phyloP scores from a whole-genome alignment of 2,888 invertebrate species.

The Ligdia adustata region DNA sequence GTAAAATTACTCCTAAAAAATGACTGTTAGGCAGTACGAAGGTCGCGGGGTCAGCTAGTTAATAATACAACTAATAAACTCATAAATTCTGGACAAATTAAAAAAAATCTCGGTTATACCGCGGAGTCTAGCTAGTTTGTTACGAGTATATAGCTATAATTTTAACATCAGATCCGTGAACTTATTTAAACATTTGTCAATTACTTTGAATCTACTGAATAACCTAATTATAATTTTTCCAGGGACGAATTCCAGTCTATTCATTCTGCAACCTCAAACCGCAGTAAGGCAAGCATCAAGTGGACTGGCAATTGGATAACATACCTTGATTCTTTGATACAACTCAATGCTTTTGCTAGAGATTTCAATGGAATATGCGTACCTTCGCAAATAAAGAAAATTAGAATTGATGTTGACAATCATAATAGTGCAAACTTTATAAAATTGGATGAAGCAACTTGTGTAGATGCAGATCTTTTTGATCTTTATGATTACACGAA shows the following conservation, averaged over 20 bases:
- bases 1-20: too few species aligned
- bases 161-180: too few species aligned
- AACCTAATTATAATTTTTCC: too few species aligned
- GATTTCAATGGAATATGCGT: conserved; percentile 40
- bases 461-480: conserved; percentile 33
- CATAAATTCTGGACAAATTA: too few species aligned
- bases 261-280: conserved; percentile 33
- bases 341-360: conserved; percentile 40
- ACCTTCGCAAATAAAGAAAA: conserved; percentile 39
- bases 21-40: too few species aligned
- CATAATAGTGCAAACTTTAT: conserved; percentile 28
- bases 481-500: conserved; percentile 32
- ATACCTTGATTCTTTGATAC: conserved; percentile 46
- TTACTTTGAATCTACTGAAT: too few species aligned
- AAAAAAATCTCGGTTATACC: too few species aligned
- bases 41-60: too few species aligned
- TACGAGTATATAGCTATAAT: too few species aligned
- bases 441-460: conserved; percentile 17
- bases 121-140: too few species aligned
- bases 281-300: conserved; percentile 39
- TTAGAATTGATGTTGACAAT: conserved; percentile 38
- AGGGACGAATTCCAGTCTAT: conserved; percentile 47
- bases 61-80: too few species aligned
- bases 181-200: too few species aligned
- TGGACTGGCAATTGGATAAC: conserved; percentile 47